Evolutionary conservation across 92 coral and sea anemone genomes (phyloP), one percentile per base, ranked within the genome.

Genomic region (Montipora capitata): DNA sequence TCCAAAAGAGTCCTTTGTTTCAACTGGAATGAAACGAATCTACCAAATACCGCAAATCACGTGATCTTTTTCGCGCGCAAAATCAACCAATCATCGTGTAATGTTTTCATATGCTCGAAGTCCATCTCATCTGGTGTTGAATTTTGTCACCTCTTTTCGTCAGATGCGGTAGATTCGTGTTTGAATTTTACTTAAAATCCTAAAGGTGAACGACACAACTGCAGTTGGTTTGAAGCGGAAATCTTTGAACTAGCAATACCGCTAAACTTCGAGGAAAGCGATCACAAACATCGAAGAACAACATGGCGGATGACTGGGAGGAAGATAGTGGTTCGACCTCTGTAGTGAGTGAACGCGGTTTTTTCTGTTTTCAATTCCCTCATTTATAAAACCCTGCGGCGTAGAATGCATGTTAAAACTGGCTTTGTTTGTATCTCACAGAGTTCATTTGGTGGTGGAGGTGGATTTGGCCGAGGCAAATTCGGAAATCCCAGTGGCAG

Each of bases 231-330:
- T 12, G 61, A 17, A 41, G 11, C 43, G 10, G 18, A 4, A 11
- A 15, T 14, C 4, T 5, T 15, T 4, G 6, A n/a, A 6, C 38
- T n/a, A 3, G 4, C 52, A 4, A 42, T 42, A 56, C 16, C 0
- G 3, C 40, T 54, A 17, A 16, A 41, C 40, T 59, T 40, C 58
- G 11, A 6, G 2, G 49, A 12, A 3, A 17, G 4, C 73, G 10
- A 57, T 20, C 67, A 0, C 54, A 6, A 51, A 54, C 38, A 17
- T 17, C 8, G 7, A 17, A 17, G 4, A 40, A 11, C 69, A 92
- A 49, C 85, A 92, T 92, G 95, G 90, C 88, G 16, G 95, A 92
- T 73, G 92, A 92, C 5, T 92, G 95, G 95, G 95, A 89, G 59
- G 91, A 92, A 59, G 87, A 63, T 63, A 40, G 52, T 80, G 88